These are phyloP conservation scores for Mionectes olivaceus DNA, from an alignment of 2,797 vertebrate genomes.

Conservation along the genomic window DNA sequence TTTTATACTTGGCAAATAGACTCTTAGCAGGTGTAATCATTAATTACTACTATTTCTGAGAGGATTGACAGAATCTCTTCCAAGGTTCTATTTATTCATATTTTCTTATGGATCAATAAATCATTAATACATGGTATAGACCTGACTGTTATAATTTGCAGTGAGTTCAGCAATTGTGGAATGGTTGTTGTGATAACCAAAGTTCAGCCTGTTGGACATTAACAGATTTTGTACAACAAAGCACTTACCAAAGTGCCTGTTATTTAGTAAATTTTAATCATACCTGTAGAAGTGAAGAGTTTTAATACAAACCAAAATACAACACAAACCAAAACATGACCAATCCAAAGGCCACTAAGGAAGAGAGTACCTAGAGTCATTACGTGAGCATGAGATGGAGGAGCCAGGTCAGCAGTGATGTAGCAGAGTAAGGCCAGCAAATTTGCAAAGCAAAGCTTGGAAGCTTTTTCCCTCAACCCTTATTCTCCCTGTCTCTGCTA, in stretches of 20 bases:
- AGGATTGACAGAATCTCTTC: neutral
- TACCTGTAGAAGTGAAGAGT: neutral
- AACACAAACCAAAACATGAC: neutral
- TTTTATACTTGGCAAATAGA: neutral
- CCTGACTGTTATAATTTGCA: neutral
- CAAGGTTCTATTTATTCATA: neutral
- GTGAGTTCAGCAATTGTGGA: neutral
- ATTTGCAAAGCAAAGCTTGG: too few relatives aligned
- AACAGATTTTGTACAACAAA: neutral
- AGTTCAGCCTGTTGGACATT: neutral
- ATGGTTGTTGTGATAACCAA: neutral
- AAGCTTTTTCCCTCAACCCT: neutral
- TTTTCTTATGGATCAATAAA: neutral
- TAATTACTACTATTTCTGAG: neutral
- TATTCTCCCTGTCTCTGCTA: neutral
- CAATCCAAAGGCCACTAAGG: neutral
- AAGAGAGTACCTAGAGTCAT: neutral
- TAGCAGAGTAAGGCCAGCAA: neutral
- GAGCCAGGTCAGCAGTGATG: accelerated
- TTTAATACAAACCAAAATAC: neutral
- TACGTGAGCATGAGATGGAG: neutral
- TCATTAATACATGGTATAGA: neutral
- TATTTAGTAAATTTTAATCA: neutral
- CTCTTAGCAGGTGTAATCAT: neutral
- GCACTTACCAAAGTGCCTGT: neutral